Base-by-base conservation (phyloP, 2,888 invertebrate genomes). In the Perizoma flavofasciatum region DNA sequence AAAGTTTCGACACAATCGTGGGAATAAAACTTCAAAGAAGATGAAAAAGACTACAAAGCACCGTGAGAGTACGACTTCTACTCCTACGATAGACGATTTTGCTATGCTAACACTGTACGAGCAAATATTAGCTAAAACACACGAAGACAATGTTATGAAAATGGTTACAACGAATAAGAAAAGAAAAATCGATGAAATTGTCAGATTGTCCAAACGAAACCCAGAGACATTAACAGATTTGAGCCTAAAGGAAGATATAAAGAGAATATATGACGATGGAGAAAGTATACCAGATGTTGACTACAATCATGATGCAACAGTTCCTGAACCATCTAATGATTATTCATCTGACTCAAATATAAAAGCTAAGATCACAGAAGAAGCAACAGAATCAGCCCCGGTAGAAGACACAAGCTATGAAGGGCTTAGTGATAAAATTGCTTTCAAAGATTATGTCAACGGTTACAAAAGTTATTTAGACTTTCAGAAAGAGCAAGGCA, bases 401-500 rank as follows among this genome's bases (percentile, higher is more conserved):
- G 8, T 52, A 4, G 67, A 71, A 33, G 77, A 77, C 48, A 76
- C 70, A 6, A 83, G 73, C 37, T 81, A 63, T 41, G 75, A 82
- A 69, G 75, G 70, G 2, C 71, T 89, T 4, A 82, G 76, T 49
- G 75, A 81, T 40, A 84, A 88, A 73, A 72, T 89, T 43, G 77
- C 78, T 10, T 89, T 82, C 67, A 82, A 85, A 39, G 84, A 88
- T 46, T 90, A 79, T 53, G 85, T 90, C 0, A 83, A 89, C 49
- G 90, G 90, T 3, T 90, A 81, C 67, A 88, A 80, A 69, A 79
- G 86, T 62, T 90, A 89, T 67, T 70, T 90, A 8, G 82, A 89
- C 22, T 89, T 83, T 58, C 85, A 87, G 71, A 81, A 78, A 56
- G 78, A 84, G 0, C 77, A 79, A 63, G 78, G 71, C 0, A 71